phyloP scores from a whole-genome alignment of 2,888 invertebrate genomes.

The Mesorhabditis spiculigera region DNA sequence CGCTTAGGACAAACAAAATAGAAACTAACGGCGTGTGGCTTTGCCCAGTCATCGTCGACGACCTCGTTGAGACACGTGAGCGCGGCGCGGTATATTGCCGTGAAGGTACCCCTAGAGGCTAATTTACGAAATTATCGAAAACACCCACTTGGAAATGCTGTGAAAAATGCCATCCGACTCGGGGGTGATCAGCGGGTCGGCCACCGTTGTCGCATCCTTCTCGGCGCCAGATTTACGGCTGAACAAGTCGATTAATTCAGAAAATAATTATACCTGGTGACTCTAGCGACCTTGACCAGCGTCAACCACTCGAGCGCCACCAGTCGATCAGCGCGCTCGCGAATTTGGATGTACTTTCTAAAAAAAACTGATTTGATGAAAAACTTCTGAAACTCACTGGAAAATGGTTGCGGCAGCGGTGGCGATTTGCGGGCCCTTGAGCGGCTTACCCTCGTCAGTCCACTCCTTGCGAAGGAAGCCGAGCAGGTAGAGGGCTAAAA shows the following conservation, averaged over 20 bases:
- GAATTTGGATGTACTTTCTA: constrained; percentile 3
- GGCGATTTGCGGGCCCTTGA: neutral
- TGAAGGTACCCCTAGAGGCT: neutral
- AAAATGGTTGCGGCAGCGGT: neutral
- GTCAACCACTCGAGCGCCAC: constrained; percentile 2
- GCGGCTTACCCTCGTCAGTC: neutral
- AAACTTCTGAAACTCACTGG: neutral
- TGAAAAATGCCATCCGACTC: too few species aligned
- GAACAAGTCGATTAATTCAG: neutral
- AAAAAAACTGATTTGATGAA: neutral
- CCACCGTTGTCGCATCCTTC: too few species aligned
- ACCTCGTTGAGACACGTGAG: neutral
- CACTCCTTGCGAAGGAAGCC: neutral
- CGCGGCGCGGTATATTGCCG: neutral
- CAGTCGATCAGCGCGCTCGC: neutral
- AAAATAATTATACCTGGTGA: neutral
- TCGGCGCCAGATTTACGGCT: too few species aligned
- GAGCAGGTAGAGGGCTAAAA: neutral
- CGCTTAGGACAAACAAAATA: too few species aligned
- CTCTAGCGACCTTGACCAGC: constrained; percentile 1
- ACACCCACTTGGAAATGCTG: too few species aligned
- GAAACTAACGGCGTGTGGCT: neutral
- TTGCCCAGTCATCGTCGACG: neutral
- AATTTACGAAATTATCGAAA: neutral
- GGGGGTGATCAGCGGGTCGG: too few species aligned